These are phyloP conservation scores for Stegophylla sp. DNA, from an alignment of 2,888 invertebrate species.

Conservation along the genomic window DNA sequence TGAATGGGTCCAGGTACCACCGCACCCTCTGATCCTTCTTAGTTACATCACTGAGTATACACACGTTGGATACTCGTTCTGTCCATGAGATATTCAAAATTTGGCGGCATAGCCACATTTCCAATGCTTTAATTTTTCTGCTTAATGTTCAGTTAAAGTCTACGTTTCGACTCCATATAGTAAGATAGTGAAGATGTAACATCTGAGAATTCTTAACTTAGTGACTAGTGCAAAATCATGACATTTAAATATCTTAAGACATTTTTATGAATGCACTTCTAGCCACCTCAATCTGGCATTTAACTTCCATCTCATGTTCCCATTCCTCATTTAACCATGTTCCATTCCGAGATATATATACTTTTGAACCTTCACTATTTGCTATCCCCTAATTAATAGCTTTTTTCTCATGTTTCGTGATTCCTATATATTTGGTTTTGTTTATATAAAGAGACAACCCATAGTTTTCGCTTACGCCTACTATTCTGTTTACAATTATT, in stretches of 20 bases:
- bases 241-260: conserved; percentile 24
- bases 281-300: not conserved
- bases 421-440: conserved; percentile 48
- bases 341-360: too few relatives aligned
- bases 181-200: conserved; percentile 27
- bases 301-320: not conserved
- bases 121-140: conserved; percentile 37
- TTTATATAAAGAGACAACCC: conserved; percentile 18
- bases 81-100: conserved; percentile 31
- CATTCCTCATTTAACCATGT: not conserved
- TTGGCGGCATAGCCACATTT: conserved; percentile 38
- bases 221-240: too few relatives aligned
- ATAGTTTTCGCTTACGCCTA: conserved; percentile 9
- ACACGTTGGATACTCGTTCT: conserved; percentile 1
- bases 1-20: too few relatives aligned
- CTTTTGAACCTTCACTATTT: conserved; percentile 21
- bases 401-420: conserved; percentile 7
- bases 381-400: conserved; percentile 9
- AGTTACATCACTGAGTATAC: too few relatives aligned
- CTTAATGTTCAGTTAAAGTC: conserved; percentile 28
- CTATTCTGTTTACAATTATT: conserved; percentile 23
- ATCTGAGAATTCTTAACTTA: not conserved
- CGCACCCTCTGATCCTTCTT: too few relatives aligned
- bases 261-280: too few relatives aligned
- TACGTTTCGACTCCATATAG: conserved; percentile 42